phyloP scores from a whole-genome alignment of 64 coral and sea anemone genomes.

The Montipora sp. region DNA sequence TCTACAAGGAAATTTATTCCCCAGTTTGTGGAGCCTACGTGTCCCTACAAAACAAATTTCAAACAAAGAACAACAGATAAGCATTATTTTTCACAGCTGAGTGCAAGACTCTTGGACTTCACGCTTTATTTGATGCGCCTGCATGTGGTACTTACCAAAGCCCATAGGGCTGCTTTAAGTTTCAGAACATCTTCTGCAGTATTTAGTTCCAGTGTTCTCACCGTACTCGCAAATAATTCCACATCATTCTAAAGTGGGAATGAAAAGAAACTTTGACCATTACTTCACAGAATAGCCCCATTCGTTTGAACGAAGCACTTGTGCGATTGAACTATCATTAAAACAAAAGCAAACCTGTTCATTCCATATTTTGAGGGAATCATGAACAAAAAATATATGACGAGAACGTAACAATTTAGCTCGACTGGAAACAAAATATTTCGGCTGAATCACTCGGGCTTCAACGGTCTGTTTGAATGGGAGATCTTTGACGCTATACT shows the following conservation, averaged over 20 bases:
- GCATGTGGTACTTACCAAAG: slow-evolving; percentile 75
- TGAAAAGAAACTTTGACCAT: neutral
- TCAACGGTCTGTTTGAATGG: too few species aligned
- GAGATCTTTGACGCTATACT: too few species aligned
- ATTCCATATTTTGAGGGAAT: too few species aligned
- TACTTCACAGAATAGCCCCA: neutral
- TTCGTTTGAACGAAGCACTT: neutral
- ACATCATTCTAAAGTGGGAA: slow-evolving; percentile 79
- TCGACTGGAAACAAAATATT: too few species aligned
- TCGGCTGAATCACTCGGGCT: too few species aligned
- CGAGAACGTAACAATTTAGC: too few species aligned
- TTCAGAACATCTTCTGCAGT: slow-evolving; percentile 61
- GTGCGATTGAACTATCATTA: too few species aligned
- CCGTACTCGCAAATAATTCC: slow-evolving; percentile 76
- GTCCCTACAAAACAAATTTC: slow-evolving; percentile 66
- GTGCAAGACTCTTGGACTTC: too few species aligned
- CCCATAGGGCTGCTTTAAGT: slow-evolving; percentile 95
- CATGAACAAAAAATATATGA: too few species aligned
- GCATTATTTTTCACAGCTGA: too few species aligned
- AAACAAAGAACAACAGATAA: neutral
- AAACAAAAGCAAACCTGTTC: neutral
- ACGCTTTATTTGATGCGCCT: neutral
- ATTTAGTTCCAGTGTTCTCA: slow-evolving; percentile 83
- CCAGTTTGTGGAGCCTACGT: slow-evolving; percentile 95
- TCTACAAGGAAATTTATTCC: slow-evolving; percentile 94